Conservation (phyloP, 2,888 invertebrate species). For the Calliphora vomitoria region DNA sequence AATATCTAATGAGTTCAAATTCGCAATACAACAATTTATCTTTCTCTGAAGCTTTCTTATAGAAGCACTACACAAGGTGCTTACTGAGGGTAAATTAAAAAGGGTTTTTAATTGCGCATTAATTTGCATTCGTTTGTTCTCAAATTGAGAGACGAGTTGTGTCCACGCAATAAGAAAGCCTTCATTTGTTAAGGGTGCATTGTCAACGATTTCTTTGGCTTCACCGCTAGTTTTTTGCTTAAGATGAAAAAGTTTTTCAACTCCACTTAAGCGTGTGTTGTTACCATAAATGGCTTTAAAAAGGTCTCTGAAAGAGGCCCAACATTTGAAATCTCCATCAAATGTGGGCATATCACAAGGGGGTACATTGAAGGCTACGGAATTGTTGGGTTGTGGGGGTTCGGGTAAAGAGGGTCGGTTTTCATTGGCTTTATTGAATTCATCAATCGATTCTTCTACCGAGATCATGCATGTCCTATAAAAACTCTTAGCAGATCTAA, state of each 20-base stretch:
- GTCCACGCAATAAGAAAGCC: conserved; percentile 25
- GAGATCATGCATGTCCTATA: conserved; percentile 8
- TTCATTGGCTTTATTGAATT: background rate
- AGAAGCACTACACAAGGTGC: background rate
- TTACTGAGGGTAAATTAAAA: conserved; percentile 36
- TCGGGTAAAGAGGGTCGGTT: background rate
- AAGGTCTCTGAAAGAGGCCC: background rate
- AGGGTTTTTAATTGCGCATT: conserved; percentile 24
- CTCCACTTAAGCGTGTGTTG: too few relatives aligned
- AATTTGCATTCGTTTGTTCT: conserved; percentile 36
- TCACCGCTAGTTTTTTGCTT: conserved; percentile 28
- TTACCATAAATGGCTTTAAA: too few relatives aligned
- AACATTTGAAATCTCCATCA: too few relatives aligned
- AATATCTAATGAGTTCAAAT: conserved; percentile 23
- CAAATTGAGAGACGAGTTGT: conserved; percentile 4
- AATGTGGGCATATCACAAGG: too few relatives aligned
- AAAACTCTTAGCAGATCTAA: background rate
- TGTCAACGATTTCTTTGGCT: conserved; percentile 40
- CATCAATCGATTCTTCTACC: background rate
- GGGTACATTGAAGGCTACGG: too few relatives aligned
- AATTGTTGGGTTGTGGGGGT: too few relatives aligned
- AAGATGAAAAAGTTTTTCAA: too few relatives aligned
- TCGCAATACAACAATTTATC: conserved; percentile 31
- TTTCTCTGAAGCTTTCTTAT: conserved; percentile 26
- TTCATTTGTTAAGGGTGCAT: conserved; percentile 21